Conservation (phyloP, 2,888 invertebrate species). For the Rhamnusium bicolor region DNA sequence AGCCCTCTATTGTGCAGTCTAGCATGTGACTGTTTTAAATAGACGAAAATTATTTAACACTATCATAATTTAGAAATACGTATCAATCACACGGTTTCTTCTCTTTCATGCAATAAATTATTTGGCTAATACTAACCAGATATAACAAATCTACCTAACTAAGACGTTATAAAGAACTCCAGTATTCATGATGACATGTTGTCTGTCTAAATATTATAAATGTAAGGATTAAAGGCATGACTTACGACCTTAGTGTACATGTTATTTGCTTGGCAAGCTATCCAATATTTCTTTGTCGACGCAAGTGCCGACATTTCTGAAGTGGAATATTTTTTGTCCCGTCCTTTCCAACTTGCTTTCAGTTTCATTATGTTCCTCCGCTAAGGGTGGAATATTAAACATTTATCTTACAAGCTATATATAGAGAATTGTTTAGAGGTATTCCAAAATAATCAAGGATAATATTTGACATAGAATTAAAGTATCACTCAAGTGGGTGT, state of each 20-base stretch:
- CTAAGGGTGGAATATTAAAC: neutral
- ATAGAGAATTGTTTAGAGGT: neutral
- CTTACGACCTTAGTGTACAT: constrained; percentile 36
- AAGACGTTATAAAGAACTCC: constrained; percentile 13
- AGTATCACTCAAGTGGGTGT: too few relatives aligned
- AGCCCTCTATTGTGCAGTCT: too few relatives aligned
- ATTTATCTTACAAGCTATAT: neutral
- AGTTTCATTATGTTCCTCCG: constrained; percentile 34
- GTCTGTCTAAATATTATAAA: constrained; percentile 25
- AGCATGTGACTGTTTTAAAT: too few relatives aligned
- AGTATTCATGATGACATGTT: constrained; percentile 21
- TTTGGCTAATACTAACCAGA: neutral
- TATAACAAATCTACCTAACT: constrained; percentile 4
- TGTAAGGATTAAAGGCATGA: constrained; percentile 25
- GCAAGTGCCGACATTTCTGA: constrained; percentile 58
- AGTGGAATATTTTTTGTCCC: constrained; percentile 55
- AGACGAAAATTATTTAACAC: too few relatives aligned
- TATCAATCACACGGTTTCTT: too few relatives aligned
- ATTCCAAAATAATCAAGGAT: neutral
- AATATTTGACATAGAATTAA: too few relatives aligned
- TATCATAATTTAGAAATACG: too few relatives aligned
- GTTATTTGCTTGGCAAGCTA: constrained; percentile 57
- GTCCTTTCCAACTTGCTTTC: constrained; percentile 27
- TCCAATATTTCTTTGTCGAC: constrained; percentile 59
- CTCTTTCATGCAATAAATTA: neutral